phyloP scores from a whole-genome alignment of 2,888 invertebrate species.

The Cerceris rybyensis region DNA sequence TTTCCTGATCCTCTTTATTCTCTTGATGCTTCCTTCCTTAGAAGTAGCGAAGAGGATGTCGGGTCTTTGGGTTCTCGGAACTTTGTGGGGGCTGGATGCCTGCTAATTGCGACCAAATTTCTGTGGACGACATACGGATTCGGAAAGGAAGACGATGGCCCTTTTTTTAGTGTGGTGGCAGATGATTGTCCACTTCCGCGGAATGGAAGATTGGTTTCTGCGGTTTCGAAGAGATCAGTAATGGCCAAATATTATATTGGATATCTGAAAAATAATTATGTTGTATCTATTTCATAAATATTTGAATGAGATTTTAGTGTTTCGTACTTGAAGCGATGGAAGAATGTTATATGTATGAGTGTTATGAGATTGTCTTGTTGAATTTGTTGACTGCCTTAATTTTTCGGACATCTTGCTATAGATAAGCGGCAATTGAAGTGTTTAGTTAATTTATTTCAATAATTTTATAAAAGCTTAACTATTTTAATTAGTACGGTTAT shows the following conservation, averaged over 20 bases:
- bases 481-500: no score
- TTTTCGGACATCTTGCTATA: no score
- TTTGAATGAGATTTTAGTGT: no score
- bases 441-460: no score
- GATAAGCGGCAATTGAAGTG: no score
- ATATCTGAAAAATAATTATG: neutral
- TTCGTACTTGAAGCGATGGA: no score
- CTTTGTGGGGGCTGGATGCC: constrained; percentile 31
- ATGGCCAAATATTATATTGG: constrained; percentile 27
- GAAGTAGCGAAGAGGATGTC: neutral
- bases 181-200: constrained; percentile 23
- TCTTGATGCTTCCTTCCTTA: neutral
- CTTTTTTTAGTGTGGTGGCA: neutral
- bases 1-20: constrained; percentile 4
- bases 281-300: neutral
- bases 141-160: neutral
- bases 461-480: no score
- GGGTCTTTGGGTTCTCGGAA: neutral
- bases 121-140: neutral
- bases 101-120: constrained; percentile 51
- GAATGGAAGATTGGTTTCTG: neutral
- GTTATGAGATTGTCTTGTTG: no score
- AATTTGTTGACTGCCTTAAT: no score
- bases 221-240: neutral
- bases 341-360: no score